Evolutionary conservation across 2,888 invertebrate genomes (phyloP), one percentile per base, ranked within the genome.

Genomic region (Rhabditophanes sp.): DNA sequence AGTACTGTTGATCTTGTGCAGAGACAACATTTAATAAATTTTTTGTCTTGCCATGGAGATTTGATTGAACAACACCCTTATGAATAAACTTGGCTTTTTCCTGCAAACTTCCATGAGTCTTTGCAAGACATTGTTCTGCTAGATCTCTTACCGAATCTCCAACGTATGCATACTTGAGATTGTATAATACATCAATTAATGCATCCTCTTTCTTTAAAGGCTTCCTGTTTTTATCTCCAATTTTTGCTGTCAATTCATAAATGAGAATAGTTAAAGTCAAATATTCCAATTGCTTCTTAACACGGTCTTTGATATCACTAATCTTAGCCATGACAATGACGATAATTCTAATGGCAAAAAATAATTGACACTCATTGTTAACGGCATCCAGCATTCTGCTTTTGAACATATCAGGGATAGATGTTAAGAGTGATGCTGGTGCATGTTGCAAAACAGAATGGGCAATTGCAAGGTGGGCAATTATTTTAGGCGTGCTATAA

Each of bases 111-210:
- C 14, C 14, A 17, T 12, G 15, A 12, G 24, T 22, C 4, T 18
- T 22, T 9, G 7, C 23, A 9, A 30, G 12, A 24, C 23, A 23
- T n/a, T 9, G 4, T 16, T 30, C 30, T 4, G 26, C 18, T 18
- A 68, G 68, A 19, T 56, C 54, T 41, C 67, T 66, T 25, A 68
- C 65, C 3, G 65, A 64, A 42, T 71, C 69, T 3, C 71, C 71
- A 4, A 69, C 68, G 53, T 67, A 69, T 65, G 67, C 67, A 58
- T 71, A 71, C 51, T 71, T 72, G 45, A 71, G 66, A 51, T 71
- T 69, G 47, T 70, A 69, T 11, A 63, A 42, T 3, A 63, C 31
- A 33, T 63, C 63, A 33, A 57, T 56, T 16, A 62, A 32, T 6
- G 45, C 42, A 29, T 50, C 45, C 36, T 57, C 48, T 25, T 46